Evolutionary conservation across 2,888 invertebrate species (phyloP), one percentile per base, ranked within the genome.

Genomic region (Drosophila recens): DNA sequence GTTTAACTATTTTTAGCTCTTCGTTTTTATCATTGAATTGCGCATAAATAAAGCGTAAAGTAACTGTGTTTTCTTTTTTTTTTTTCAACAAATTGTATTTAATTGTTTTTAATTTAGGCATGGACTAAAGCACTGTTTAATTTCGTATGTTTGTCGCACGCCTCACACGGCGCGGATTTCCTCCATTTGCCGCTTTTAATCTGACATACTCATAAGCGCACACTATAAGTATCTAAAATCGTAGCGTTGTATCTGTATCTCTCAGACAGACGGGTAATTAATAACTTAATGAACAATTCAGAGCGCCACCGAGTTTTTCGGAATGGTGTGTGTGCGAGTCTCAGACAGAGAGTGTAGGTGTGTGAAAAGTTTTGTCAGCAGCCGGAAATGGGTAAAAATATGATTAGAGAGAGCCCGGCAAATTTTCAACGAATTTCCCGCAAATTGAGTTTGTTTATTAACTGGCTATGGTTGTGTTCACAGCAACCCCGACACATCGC

Each of bases 291-390:
- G 66, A 71, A 67, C 62, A 73, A 85, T 79, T 82, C 70, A 57
- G 69, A 54, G 56, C 64, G 36, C 38, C 42, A 9, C 20, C 34
- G 4, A 27, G 4, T 40, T 9, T 30, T 20, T 8, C 27, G 30
- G 27, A 40, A 45, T 58, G 48, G 45, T 36, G 20, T 15, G 13
- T 45, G 4, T 13, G 33, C 33, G 33, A 34, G 45, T 67, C 43
- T 11, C 4, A 10, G 2, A 5, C 4, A 43, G 43, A 2, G 11
- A 17, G 65, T 69, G 61, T 46, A 53, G 56, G 65, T 83, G 78
- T 82, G 87, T 79, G 85, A 79, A 87, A 76, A 76, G 85, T 84
- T 87, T 84, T 84, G 87, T 87, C 58, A 69, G 61, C 56, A 67
- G 62, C 71, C 69, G 85, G 82, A 82, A 87, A 70, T 73, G 72